Conservation (phyloP, 2,888 invertebrate species). For the Elegia similella region DNA sequence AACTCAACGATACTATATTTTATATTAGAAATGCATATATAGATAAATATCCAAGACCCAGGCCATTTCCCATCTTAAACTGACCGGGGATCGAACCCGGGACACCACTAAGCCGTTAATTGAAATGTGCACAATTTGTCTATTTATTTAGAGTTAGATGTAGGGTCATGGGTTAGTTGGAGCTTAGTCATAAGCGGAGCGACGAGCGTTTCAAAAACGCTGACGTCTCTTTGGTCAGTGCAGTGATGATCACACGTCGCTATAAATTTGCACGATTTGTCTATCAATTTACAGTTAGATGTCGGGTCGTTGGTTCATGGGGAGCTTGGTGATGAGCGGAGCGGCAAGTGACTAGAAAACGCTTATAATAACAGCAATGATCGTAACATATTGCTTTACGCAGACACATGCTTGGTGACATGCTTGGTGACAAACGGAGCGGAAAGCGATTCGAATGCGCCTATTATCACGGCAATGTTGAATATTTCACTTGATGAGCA, state of each 20-base stretch:
- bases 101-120: too few relatives aligned
- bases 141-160: not conserved
- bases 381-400: too few relatives aligned
- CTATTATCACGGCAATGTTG: too few relatives aligned
- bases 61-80: too few relatives aligned
- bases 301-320: conserved; percentile 37
- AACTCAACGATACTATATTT: too few relatives aligned
- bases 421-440: conserved; percentile 2
- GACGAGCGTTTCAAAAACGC: not conserved
- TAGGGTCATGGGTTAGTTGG: not conserved
- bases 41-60: too few relatives aligned
- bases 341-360: not conserved
- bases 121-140: too few relatives aligned
- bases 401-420: too few relatives aligned
- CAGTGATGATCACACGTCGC: not conserved
- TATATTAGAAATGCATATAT: too few relatives aligned
- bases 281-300: conserved; percentile 32
- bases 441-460: not conserved
- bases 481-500: too few relatives aligned
- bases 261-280: conserved; percentile 26
- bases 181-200: not conserved
- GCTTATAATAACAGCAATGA: too few relatives aligned
- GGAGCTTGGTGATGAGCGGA: not conserved
- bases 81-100: too few relatives aligned
- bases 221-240: not conserved